These are phyloP conservation scores for Coenobita brevimanus DNA, from an alignment of 1,140 invertebrate genomes.

Conservation along the genomic window DNA sequence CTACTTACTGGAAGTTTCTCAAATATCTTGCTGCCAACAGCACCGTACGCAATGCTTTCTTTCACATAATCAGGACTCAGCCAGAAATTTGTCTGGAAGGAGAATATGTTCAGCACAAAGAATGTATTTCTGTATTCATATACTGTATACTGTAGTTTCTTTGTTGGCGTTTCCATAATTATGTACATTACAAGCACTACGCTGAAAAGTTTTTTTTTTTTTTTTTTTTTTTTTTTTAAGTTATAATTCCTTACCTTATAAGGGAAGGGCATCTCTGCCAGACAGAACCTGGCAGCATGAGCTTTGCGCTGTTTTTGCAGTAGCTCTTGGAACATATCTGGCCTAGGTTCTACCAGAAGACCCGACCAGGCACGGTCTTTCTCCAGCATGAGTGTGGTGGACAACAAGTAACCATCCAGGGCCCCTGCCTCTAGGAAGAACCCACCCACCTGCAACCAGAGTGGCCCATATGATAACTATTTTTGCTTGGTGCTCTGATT, in stretches of 20 bases:
- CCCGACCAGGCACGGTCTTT: constrained; percentile 82
- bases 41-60: neutral
- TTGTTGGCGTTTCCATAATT: no score
- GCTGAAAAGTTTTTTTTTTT: no score
- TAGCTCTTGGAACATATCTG: constrained; percentile 71
- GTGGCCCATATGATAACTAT: no score
- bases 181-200: no score
- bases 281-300: constrained; percentile 55
- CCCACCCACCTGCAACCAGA: constrained; percentile 73
- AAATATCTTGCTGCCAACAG: constrained; percentile 5
- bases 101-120: no score
- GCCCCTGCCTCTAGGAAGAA: constrained; percentile 79
- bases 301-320: constrained; percentile 65
- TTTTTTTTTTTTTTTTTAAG: no score
- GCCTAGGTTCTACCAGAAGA: constrained; percentile 78
- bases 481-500: no score
- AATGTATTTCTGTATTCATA: no score
- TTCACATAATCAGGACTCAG: constrained; percentile 33
- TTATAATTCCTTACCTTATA: no score
- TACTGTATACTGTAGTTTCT: no score
- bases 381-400: constrained; percentile 80
- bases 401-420: constrained; percentile 73
- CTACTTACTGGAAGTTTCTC: constrained; percentile 26
- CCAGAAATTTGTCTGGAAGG: constrained; percentile 20
- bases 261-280: constrained; percentile 41